Evolutionary conservation across 2,888 invertebrate species (phyloP), one percentile per base, ranked within the genome.

Genomic region (Protonemura montana): DNA sequence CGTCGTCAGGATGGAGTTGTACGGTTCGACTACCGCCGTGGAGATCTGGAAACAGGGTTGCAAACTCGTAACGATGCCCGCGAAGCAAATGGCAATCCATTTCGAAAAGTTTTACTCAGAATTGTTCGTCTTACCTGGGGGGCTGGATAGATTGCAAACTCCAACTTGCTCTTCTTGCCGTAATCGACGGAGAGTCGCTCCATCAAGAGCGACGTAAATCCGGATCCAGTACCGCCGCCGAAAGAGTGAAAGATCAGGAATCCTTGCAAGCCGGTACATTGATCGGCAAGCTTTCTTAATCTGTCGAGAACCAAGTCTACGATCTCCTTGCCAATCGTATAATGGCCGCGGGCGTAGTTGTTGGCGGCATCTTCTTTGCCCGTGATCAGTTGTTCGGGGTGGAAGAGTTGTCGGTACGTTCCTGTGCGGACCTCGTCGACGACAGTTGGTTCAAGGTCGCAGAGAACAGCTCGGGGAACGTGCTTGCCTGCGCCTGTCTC

Each of bases 401-500:
- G 87, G 82, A 87, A 98, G 83, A 98, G 93, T 89, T 95, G 94
- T 0, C 96, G 94, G 91, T 98, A 98, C 0, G 95, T 95, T 88
- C 97, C 97, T 28, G 95, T 95, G 88, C 97, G 94, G 80, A 97
- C 95, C 91, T 97, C 96, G 90, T 97, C 96, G 88, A 98, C 98
- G 90, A 98, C 98, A 89, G 98, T 98, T 88, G 98, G 98, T 92
- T 98, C 98, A 91, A 99, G 93, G 92, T 99, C 98, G 16, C 99
- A 98, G 90, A 98, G 98, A 87, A 98, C 97, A 77, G 96, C 98
- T 89, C 98, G 94, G 84, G 98, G 98, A 16, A 98, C 98, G 91
- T 99, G 98, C 91, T 98, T 98, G 90, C 98, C 98, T 78, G 97
- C 96, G 86, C 97, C 97, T 87, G 98, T 98, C 92, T 98, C 98